A percentile compares a stretch with the other conserved stretches of the same genome.
Evolutionary conservation across 2,888 invertebrate species (phyloP).

Genomic region (Gryllus longicercus): DNA sequence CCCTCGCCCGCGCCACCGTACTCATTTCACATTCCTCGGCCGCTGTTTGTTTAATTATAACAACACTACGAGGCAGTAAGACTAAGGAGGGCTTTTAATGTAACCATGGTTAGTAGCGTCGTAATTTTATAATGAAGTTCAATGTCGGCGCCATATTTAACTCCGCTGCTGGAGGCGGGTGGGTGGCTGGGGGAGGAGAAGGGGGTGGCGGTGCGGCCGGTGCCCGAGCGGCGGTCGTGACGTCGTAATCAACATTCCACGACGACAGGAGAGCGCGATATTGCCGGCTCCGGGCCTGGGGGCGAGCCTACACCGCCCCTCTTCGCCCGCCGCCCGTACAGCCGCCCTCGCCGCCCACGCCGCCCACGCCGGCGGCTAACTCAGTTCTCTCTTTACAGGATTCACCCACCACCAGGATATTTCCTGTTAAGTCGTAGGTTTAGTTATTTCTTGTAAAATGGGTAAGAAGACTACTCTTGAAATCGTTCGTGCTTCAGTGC

Average conservation of each 20-base stretch:
- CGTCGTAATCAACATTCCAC: conserved; percentile 7
- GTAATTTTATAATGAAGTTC: conserved; percentile 8
- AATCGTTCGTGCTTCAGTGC: too few species aligned
- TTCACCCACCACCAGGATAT: too few species aligned
- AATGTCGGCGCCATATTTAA: background rate
- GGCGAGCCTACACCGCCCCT: too few species aligned
- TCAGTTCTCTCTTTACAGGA: too few species aligned
- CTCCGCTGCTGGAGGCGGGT: background rate
- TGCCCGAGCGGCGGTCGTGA: background rate
- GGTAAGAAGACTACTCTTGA: too few species aligned
- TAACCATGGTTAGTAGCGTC: background rate
- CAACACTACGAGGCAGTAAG: background rate
- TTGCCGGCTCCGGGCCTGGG: background rate
- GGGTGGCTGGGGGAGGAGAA: background rate
- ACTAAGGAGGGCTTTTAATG: conserved; percentile 10
- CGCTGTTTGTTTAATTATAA: background rate
- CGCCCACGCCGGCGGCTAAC: too few species aligned
- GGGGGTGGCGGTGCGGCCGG: background rate
- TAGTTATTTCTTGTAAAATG: too few species aligned
- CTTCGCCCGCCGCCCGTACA: too few species aligned
- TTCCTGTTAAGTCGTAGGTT: too few species aligned
- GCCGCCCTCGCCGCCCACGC: too few species aligned
- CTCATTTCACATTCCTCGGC: background rate
- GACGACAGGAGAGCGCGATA: conserved; percentile 9
- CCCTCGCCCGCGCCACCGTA: too few species aligned